Conservation (phyloP, 2,888 invertebrate species). For the Ypsolopha sequella region DNA sequence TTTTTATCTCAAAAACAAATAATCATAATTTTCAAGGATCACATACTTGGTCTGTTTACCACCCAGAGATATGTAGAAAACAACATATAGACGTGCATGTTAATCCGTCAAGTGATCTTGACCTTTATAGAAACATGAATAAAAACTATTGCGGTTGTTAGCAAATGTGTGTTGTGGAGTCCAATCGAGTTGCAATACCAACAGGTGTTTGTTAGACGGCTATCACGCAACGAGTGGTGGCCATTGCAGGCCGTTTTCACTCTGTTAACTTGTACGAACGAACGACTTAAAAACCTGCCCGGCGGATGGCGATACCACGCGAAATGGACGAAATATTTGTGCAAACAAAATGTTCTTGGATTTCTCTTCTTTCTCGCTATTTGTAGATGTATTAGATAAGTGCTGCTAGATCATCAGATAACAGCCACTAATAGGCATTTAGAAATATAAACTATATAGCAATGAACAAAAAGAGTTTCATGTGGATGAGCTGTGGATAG, state of each 20-base stretch:
- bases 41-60: not conserved
- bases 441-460: not conserved
- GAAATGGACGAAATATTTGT: conserved; percentile 54
- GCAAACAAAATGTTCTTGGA: conserved; percentile 39
- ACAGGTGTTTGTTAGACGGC: conserved; percentile 39
- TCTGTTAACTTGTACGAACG: conserved; percentile 36
- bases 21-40: not conserved
- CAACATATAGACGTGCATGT: not conserved
- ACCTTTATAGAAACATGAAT: conserved; percentile 43
- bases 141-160: conserved; percentile 28
- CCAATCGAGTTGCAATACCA: conserved; percentile 28
- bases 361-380: conserved; percentile 42
- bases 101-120: conserved; percentile 27
- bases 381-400: conserved; percentile 22
- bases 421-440: not conserved
- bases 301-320: conserved; percentile 15
- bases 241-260: conserved; percentile 46
- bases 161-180: not conserved
- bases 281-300: conserved; percentile 46
- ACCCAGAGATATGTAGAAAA: not conserved
- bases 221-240: conserved; percentile 44
- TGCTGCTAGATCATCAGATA: conserved; percentile 1
- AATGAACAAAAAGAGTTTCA: not conserved
- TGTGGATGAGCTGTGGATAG: too few relatives aligned
- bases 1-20: not conserved